These are phyloP conservation scores for Heliconius sara DNA, from an alignment of 2,888 invertebrate species.

Conservation along the genomic window DNA sequence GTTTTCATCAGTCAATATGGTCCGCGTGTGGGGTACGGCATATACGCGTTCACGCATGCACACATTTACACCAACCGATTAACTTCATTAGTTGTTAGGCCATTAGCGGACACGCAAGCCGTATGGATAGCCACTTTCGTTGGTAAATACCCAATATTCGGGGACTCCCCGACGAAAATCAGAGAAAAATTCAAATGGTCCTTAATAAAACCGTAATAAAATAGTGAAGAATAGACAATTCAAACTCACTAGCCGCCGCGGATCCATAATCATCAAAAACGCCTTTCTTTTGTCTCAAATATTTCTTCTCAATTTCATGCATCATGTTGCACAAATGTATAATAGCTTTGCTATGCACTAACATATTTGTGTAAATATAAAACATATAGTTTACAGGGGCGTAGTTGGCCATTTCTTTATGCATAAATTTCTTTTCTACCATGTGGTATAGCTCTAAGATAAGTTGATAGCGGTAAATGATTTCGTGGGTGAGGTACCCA, in stretches of 20 bases:
- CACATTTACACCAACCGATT: no score
- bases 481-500: slow-evolving; percentile 58
- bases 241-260: background rate
- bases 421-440: slow-evolving; percentile 39
- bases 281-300: slow-evolving; percentile 28
- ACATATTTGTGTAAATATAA: slow-evolving; percentile 56
- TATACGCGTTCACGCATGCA: no score
- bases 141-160: no score
- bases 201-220: background rate
- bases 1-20: no score
- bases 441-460: slow-evolving; percentile 58
- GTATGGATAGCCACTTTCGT: no score
- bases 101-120: no score
- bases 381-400: slow-evolving; percentile 50
- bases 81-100: no score
- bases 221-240: background rate
- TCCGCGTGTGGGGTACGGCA: no score
- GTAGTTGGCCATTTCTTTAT: background rate
- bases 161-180: no score
- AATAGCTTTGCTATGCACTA: slow-evolving; percentile 52
- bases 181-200: no score
- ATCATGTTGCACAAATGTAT: slow-evolving; percentile 61
- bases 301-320: slow-evolving; percentile 57
- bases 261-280: slow-evolving; percentile 35
- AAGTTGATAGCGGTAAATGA: slow-evolving; percentile 56